A percentile compares a stretch with the other conserved stretches of the same genome.
Conservation (phyloP, 2,888 invertebrate species). For the Hecatera dysodea region DNA sequence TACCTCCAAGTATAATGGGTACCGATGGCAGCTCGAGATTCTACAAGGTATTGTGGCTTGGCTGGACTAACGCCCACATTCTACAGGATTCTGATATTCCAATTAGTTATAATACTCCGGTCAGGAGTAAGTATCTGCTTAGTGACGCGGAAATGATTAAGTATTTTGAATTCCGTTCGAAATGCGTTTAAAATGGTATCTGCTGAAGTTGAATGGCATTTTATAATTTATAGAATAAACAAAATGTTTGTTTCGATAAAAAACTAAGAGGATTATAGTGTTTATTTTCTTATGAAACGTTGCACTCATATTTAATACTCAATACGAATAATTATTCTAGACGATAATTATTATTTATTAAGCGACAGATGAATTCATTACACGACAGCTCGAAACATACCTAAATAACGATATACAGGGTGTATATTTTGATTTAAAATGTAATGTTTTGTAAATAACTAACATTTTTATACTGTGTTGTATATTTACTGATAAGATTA, state of each 20-base stretch:
- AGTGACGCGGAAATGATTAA: background rate
- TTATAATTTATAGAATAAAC: slow-evolving; percentile 20
- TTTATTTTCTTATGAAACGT: background rate
- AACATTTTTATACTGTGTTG: slow-evolving; percentile 6
- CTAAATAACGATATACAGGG: background rate
- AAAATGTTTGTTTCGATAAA: background rate
- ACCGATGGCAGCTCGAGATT: slow-evolving; percentile 5
- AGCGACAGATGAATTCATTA: slow-evolving; percentile 13
- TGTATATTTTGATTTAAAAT: background rate
- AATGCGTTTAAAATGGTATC: background rate
- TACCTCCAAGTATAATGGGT: slow-evolving; percentile 26
- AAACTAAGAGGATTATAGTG: slow-evolving; percentile 2
- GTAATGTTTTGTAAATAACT: slow-evolving; percentile 46
- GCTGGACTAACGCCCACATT: slow-evolving; percentile 44
- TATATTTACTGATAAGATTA: slow-evolving; percentile 14
- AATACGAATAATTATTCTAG: background rate
- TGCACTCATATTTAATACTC: background rate
- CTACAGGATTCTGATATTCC: slow-evolving; percentile 42
- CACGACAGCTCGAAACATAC: background rate
- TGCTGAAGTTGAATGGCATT: slow-evolving; percentile 4
- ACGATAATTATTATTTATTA: slow-evolving; percentile 1
- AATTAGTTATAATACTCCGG: slow-evolving; percentile 8
- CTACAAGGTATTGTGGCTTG: slow-evolving; percentile 31
- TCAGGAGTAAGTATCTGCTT: background rate
- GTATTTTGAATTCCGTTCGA: slow-evolving; percentile 13